phyloP scores from a whole-genome alignment of 2,113 vertebrate species.

The Bagarius yarrelli region DNA sequence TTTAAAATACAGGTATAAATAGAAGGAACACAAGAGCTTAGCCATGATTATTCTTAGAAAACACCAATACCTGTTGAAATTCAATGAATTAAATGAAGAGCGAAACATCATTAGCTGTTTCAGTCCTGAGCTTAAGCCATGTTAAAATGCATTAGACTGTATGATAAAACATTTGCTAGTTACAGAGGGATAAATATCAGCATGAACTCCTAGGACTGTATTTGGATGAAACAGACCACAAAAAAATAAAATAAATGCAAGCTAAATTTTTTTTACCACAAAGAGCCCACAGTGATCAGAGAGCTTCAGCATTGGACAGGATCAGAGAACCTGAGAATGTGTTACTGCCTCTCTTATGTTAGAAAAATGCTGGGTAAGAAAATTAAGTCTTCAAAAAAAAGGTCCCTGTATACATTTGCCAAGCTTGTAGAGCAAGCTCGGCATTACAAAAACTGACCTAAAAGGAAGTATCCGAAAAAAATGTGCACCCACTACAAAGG shows the following conservation, averaged over 20 bases:
- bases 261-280: not conserved
- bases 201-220: not conserved
- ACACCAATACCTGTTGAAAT: conserved; percentile 6
- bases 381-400: not conserved
- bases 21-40: not conserved
- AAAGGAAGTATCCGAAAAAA: not conserved
- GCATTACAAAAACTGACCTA: not conserved
- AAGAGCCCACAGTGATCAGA: conserved; percentile 6
- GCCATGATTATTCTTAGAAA: conserved; percentile 10
- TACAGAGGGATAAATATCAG: no score
- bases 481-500: not conserved
- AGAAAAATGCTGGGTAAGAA: not conserved
- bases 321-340: not conserved
- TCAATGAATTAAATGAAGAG: not conserved
- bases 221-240: not conserved
- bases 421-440: not conserved
- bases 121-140: not conserved
- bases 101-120: not conserved
- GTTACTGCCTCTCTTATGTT: not conserved
- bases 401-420: not conserved
- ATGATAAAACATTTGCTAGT: not conserved
- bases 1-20: not conserved
- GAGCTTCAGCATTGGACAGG: not conserved
- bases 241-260: not conserved
- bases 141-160: not conserved